A percentile compares a stretch with the other conserved stretches of the same genome.
Conservation (phyloP, 2,888 invertebrate species). For the Phymatocera aterrima region DNA sequence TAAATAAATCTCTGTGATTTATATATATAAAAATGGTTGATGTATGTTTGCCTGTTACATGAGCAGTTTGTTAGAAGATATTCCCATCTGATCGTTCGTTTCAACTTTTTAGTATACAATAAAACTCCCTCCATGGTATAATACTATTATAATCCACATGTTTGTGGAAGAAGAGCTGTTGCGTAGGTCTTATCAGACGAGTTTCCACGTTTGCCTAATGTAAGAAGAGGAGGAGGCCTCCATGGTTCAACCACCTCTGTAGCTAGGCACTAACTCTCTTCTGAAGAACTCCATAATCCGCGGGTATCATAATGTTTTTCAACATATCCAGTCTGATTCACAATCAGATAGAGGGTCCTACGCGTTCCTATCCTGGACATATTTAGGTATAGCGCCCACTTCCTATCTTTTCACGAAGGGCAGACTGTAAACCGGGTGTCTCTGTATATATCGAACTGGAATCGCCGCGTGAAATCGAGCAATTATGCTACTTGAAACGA, state of each 20-base stretch:
- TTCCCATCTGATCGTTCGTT: no score
- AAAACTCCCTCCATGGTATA: no score
- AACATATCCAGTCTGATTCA: constrained; percentile 47
- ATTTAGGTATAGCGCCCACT: constrained; percentile 49
- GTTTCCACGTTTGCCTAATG: constrained; percentile 4
- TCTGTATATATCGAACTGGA: neutral
- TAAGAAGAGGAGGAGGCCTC: no score
- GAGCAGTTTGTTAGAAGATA: neutral
- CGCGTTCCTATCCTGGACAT: constrained; percentile 46
- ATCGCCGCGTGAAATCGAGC: neutral
- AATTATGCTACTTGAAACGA: neutral
- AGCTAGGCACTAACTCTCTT: neutral
- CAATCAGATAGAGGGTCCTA: no score
- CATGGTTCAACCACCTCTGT: constrained; percentile 30
- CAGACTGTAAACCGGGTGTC: constrained; percentile 42
- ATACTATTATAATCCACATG: no score
- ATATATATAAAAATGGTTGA: no score
- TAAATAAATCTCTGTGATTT: no score
- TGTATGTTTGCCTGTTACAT: no score
- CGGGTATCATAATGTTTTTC: constrained; percentile 34
- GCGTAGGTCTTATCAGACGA: constrained; percentile 19
- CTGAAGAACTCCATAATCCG: constrained; percentile 16
- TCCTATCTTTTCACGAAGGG: constrained; percentile 41
- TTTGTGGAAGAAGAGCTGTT: neutral
- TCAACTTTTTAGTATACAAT: no score